Base-by-base conservation (phyloP, 2,888 invertebrate genomes). In the Eilema caniola region DNA sequence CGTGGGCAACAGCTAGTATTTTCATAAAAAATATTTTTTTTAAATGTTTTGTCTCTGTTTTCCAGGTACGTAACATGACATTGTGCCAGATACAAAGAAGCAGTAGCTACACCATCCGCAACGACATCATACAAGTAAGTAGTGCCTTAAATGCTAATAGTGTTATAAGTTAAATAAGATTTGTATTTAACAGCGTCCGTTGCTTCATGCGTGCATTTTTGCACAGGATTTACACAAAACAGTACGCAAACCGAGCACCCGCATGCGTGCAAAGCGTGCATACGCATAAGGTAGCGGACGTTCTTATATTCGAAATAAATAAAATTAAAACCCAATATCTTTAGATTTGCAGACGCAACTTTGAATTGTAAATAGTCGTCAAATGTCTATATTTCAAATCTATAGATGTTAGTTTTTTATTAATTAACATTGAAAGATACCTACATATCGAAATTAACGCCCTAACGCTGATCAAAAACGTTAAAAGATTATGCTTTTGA, bases 51-150 rank as follows among this genome's bases (percentile, higher is more conserved):
- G 5, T 53, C 5, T 47, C 53, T n/a, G 8, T 70, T 0, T 82
- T 80, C 78, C 73, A 89, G 89, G 89, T 89, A 89, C 83, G 89
- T 87, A 79, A 79, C 84, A 79, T 71, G 79, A 85, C 85, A 79
- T 73, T 83, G 86, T 83, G 82, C 84, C 75, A 79, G 77, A 74
- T 74, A 77, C 80, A 76, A 73, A 69, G 75, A 73, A 76, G 75
- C 41, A 76, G 74, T 25, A 60, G 25, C 76, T 77, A 78, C 81
- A 74, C 79, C 72, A 79, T 78, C 75, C 82, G 82, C 75, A 83
- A 84, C 75, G 82, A 83, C 75, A 75, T 78, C 75, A 69, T 71
- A 64, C 76, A 76, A 76, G 89, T 88, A 79, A 87, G 89, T 88
- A 84, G 59, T 64, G 62, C 65, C 62, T 66, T 56, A 24, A 47